phyloP scores from a whole-genome alignment of 2,113 vertebrate species.

The Podarcis muralis region DNA sequence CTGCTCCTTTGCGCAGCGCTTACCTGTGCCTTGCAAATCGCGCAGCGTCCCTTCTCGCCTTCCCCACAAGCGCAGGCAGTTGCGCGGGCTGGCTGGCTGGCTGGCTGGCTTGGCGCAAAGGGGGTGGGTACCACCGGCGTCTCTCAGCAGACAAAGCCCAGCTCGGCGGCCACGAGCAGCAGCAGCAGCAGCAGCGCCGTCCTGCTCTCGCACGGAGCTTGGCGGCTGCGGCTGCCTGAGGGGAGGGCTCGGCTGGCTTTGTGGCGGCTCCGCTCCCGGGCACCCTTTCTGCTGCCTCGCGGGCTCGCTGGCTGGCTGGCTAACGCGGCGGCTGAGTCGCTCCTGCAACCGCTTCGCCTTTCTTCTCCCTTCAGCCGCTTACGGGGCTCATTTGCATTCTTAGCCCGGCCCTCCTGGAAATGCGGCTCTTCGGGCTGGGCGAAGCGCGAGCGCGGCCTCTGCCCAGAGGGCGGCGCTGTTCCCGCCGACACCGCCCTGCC shows the following conservation, averaged over 20 bases:
- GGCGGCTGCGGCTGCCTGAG: slow-evolving; percentile 56
- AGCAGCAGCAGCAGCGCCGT: background rate
- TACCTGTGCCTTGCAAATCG: slow-evolving; percentile 47
- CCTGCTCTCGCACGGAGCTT: slow-evolving; percentile 19
- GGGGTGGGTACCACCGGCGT: background rate
- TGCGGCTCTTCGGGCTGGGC: slow-evolving; percentile 76
- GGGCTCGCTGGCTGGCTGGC: slow-evolving; percentile 16
- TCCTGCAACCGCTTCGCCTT: slow-evolving; percentile 77
- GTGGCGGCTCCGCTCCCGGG: slow-evolving; percentile 75
- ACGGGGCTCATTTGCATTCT: slow-evolving; percentile 72
- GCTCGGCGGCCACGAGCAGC: background rate
- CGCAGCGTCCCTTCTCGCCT: slow-evolving; percentile 9
- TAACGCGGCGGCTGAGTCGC: slow-evolving; percentile 66
- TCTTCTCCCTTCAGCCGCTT: slow-evolving; percentile 69
- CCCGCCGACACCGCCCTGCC: slow-evolving; percentile 42
- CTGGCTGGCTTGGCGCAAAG: slow-evolving; percentile 30
- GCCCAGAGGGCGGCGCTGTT: slow-evolving; percentile 71
- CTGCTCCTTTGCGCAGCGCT: background rate
- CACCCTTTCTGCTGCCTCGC: slow-evolving; percentile 47
- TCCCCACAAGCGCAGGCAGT: slow-evolving; percentile 32
- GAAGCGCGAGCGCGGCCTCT: slow-evolving; percentile 52
- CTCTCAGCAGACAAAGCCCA: background rate
- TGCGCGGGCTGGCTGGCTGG: too few relatives aligned
- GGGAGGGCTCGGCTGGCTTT: slow-evolving; percentile 68
- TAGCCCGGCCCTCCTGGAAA: slow-evolving; percentile 77